phyloP scores from a whole-genome alignment of 2,113 vertebrate genomes.

The Urocitellus parryii region DNA sequence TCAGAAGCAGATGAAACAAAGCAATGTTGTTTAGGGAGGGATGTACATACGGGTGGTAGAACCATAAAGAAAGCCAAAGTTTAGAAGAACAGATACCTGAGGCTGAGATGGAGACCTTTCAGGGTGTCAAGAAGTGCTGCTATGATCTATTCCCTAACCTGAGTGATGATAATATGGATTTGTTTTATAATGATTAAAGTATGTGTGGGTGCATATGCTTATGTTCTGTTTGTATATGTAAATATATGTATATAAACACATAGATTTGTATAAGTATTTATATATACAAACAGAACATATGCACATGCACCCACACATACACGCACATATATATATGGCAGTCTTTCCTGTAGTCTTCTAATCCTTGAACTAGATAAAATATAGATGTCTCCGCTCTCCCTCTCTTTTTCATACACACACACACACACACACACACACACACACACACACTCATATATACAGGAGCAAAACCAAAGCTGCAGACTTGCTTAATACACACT shows the following conservation, averaged over 20 bases:
- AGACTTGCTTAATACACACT: not conserved
- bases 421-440: not conserved
- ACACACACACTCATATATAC: not conserved
- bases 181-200: slow-evolving; percentile 1
- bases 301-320: no score
- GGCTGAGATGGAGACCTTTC: not conserved
- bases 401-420: not conserved
- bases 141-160: slow-evolving; percentile 32
- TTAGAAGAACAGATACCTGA: not conserved
- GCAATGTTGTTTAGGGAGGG: not conserved
- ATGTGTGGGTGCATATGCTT: not conserved
- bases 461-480: not conserved
- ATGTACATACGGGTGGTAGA: not conserved
- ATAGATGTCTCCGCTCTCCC: not conserved
- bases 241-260: no score
- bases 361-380: slow-evolving; percentile 10
- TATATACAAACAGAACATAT: no score
- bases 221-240: not conserved
- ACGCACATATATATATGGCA: no score
- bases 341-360: not conserved
- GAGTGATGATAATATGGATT: not conserved
- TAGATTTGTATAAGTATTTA: no score
- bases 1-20: slow-evolving; percentile 28
- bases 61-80: not conserved
- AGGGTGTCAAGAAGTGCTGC: not conserved